Conservation (phyloP, 2,113 vertebrate genomes). For the Uria aalge region DNA sequence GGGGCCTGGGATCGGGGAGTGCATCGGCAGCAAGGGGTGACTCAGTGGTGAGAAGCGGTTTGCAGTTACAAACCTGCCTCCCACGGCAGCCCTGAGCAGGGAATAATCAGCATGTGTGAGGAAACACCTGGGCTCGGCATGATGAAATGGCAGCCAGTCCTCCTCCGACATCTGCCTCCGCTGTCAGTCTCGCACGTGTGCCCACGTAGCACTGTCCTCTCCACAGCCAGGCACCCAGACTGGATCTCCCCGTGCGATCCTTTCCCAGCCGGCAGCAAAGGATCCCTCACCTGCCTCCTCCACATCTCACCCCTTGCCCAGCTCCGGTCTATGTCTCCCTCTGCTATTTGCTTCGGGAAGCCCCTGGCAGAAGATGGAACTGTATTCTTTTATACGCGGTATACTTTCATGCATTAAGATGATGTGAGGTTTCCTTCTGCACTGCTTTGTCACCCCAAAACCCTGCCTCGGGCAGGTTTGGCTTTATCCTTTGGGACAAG, state of each 20-base stretch:
- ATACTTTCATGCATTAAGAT: neutral
- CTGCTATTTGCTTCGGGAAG: neutral
- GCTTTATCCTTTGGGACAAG: neutral
- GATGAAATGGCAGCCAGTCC: neutral
- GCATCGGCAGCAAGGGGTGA: neutral
- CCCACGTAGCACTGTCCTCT: neutral
- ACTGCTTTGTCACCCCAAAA: neutral
- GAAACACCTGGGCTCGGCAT: fast-evolving
- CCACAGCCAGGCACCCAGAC: neutral
- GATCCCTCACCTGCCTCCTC: neutral
- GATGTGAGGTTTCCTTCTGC: neutral
- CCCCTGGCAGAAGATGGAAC: neutral
- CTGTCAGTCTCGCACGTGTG: neutral
- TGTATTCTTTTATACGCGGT: neutral
- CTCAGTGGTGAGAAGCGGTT: neutral
- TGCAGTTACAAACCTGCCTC: neutral
- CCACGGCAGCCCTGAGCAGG: neutral
- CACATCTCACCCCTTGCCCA: neutral
- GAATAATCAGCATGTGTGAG: neutral
- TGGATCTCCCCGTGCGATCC: neutral
- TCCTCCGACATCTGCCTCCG: neutral
- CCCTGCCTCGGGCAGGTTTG: neutral
- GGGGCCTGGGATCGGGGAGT: neutral
- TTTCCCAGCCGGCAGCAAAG: neutral
- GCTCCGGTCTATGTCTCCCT: neutral